Conservation (phyloP, 1,140 invertebrate species). For the Hermatobates lingyangjiaoensis region DNA sequence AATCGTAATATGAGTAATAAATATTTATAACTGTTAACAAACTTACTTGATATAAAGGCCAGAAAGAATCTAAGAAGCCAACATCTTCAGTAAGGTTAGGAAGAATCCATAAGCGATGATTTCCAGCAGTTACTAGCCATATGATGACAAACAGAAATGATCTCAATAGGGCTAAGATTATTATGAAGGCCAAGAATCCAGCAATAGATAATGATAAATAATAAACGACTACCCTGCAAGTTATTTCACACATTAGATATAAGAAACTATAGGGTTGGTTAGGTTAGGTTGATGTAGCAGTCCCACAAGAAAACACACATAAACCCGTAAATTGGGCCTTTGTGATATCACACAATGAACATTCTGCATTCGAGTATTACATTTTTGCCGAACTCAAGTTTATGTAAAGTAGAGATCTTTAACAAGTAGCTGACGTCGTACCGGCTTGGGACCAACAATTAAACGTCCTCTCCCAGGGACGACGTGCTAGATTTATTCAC, state of each 20-base stretch:
- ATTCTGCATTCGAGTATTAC: too few species aligned
- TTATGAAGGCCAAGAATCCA: slow-evolving; percentile 81
- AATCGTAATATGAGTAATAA: not conserved
- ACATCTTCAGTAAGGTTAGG: slow-evolving; percentile 98
- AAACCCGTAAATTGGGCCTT: too few species aligned
- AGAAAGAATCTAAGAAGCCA: slow-evolving; percentile 95
- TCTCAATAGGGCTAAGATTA: slow-evolving; percentile 71
- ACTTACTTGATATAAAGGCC: slow-evolving; percentile 81
- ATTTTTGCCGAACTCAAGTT: too few species aligned
- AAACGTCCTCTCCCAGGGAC: too few species aligned
- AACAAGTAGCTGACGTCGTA: too few species aligned
- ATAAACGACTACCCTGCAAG: slow-evolving; percentile 71
- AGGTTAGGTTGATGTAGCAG: not conserved
- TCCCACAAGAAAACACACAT: too few species aligned
- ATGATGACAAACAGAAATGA: slow-evolving; percentile 80
- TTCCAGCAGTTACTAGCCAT: slow-evolving; percentile 74
- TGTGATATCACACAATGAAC: too few species aligned
- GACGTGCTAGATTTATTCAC: too few species aligned
- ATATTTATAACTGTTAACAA: not conserved
- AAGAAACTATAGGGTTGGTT: slow-evolving; percentile 1
- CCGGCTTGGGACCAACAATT: too few species aligned
- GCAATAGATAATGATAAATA: slow-evolving; percentile 88
- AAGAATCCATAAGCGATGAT: slow-evolving; percentile 89
- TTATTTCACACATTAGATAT: slow-evolving; percentile 11
- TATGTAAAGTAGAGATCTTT: too few species aligned